Evolutionary conservation across 1,140 invertebrate genomes (phyloP).

Genomic region (Heliconius eleuchia): DNA sequence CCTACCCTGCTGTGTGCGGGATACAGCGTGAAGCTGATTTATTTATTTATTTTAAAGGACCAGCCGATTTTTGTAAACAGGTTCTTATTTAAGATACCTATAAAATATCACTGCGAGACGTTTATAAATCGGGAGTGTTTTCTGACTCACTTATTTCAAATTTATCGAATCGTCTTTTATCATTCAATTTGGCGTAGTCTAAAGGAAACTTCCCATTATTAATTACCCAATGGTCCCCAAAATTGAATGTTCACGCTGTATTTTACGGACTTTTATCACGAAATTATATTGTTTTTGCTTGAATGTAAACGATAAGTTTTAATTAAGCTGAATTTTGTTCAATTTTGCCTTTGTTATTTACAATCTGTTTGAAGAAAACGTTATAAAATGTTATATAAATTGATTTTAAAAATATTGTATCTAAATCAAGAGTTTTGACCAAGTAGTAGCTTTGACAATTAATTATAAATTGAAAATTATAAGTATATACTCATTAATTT

Average conservation of each 20-base stretch:
- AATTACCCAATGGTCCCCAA: constrained; percentile 24
- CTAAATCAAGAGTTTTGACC: neutral
- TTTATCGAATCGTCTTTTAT: constrained; percentile 18
- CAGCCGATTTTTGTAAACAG: neutral
- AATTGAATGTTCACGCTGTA: constrained; percentile 19
- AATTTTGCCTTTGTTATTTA: neutral
- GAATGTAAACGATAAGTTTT: neutral
- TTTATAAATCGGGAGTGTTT: neutral
- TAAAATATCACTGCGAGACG: neutral
- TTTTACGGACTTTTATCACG: constrained; percentile 9
- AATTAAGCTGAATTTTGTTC: neutral
- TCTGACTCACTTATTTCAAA: neutral
- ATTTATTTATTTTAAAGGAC: neutral
- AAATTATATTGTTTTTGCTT: neutral
- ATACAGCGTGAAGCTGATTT: too few species aligned
- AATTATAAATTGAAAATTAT: too few species aligned
- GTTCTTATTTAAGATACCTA: neutral
- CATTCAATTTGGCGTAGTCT: constrained; percentile 13
- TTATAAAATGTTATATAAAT: neutral
- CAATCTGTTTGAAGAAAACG: neutral
- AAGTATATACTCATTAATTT: too few species aligned
- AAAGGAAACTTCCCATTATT: constrained; percentile 22
- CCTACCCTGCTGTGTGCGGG: too few species aligned
- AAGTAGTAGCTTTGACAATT: too few species aligned
- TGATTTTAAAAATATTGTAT: neutral